These are phyloP conservation scores for Odontocerum albicorne DNA, from an alignment of 2,888 invertebrate species.

Conservation along the genomic window DNA sequence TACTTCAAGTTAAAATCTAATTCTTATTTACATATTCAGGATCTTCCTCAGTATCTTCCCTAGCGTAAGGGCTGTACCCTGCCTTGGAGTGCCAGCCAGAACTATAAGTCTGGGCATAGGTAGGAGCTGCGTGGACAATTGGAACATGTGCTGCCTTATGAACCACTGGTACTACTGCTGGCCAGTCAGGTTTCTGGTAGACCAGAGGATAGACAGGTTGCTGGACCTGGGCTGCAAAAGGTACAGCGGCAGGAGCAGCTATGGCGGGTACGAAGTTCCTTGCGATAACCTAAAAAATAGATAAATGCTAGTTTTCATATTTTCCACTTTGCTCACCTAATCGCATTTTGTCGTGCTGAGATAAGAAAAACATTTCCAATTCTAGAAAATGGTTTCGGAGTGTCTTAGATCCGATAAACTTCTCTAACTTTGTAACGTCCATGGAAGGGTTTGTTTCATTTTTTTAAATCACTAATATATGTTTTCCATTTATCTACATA, in stretches of 20 bases:
- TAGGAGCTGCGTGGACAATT: constrained; percentile 6
- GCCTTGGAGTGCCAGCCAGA: constrained; percentile 23
- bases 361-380: not conserved
- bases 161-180: constrained; percentile 42
- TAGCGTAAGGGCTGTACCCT: constrained; percentile 28
- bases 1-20: too few relatives aligned
- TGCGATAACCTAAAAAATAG: constrained; percentile 41
- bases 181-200: constrained; percentile 39
- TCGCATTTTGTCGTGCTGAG: not conserved
- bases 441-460: too few relatives aligned
- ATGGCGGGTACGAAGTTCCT: constrained; percentile 47
- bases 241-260: constrained; percentile 48
- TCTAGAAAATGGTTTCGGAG: too few relatives aligned
- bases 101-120: constrained; percentile 14
- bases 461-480: too few relatives aligned
- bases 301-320: not conserved
- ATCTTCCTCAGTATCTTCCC: constrained; percentile 30
- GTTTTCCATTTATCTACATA: too few relatives aligned
- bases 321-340: too few relatives aligned
- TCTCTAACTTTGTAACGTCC: too few relatives aligned
- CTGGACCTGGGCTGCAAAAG: constrained; percentile 36
- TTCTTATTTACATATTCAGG: constrained; percentile 23
- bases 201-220: constrained; percentile 32
- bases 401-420: too few relatives aligned
- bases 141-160: constrained; percentile 19